Conservation (phyloP, 2,113 vertebrate genomes). For the Xiphias gladius region DNA sequence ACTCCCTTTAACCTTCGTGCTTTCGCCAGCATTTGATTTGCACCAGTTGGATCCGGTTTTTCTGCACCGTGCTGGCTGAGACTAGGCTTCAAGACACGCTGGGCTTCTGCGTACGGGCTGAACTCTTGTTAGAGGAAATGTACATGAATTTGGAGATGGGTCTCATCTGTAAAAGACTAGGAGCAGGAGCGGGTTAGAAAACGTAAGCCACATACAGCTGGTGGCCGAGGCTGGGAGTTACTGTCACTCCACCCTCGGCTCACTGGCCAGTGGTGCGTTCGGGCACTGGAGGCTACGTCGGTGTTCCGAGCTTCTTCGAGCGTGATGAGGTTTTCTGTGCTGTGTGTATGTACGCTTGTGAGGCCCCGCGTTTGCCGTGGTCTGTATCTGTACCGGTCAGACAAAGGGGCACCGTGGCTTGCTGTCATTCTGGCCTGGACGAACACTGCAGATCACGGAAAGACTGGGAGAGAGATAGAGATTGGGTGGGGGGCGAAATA, state of each 20-base stretch:
- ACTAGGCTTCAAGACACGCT: too few relatives aligned
- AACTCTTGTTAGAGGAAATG: too few relatives aligned
- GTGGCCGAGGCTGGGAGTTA: not conserved
- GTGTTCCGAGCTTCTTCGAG: not conserved
- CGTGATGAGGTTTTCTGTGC: not conserved
- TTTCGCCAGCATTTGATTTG: too few relatives aligned
- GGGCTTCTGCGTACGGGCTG: too few relatives aligned
- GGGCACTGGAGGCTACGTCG: not conserved
- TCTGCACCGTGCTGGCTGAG: not conserved
- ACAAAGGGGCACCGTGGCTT: not conserved
- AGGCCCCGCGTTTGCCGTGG: too few relatives aligned
- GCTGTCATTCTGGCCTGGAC: not conserved
- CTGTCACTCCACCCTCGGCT: too few relatives aligned
- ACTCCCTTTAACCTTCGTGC: not conserved
- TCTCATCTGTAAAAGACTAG: not conserved
- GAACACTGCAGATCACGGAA: not conserved
- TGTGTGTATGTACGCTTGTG: not conserved
- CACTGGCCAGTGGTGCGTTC: not conserved
- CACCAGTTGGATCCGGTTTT: not conserved
- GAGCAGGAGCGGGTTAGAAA: too few relatives aligned
- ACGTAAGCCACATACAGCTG: not conserved
- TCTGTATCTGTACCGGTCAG: not conserved
- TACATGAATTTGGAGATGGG: too few relatives aligned
- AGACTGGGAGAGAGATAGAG: not conserved
- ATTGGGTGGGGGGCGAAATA: constrained; percentile 10